phyloP scores from a whole-genome alignment of 1,140 invertebrate species.

The Sitobion miscanthi region DNA sequence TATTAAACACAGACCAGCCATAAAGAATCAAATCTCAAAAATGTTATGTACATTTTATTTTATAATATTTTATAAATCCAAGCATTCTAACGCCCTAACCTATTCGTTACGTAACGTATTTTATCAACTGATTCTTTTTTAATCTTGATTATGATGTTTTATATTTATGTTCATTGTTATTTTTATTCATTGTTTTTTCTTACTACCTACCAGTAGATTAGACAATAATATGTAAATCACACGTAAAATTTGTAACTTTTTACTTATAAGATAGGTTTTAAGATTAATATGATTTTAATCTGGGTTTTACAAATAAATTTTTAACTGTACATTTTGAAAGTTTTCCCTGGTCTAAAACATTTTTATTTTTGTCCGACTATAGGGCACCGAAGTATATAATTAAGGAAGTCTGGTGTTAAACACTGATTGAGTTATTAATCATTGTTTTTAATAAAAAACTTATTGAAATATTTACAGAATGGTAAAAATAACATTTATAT shows the following conservation, averaged over 20 bases:
- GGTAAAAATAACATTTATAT: not conserved
- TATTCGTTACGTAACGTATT: not conserved
- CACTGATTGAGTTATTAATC: not conserved
- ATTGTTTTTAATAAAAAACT: not conserved
- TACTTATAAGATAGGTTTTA: not conserved
- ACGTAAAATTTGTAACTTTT: not conserved
- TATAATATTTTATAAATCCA: not conserved
- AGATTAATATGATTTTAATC: not conserved
- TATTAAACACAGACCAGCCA: slow-evolving; percentile 27
- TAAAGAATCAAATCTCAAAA: slow-evolving; percentile 25
- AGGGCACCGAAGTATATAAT: not conserved
- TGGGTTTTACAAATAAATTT: not conserved
- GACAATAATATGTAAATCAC: not conserved
- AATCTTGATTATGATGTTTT: not conserved
- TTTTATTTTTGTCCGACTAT: not conserved
- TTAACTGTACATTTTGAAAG: not conserved
- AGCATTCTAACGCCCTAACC: not conserved
- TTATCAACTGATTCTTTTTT: not conserved
- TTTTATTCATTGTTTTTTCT: not conserved
- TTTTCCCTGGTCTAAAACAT: not conserved
- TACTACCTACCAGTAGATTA: not conserved
- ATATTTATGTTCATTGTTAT: not conserved
- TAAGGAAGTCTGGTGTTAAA: not conserved
- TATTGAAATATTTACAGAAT: not conserved
- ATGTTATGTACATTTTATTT: not conserved